Evolutionary conservation across 2,797 vertebrate genomes (phyloP).

Genomic region (Mionectes olivaceus): DNA sequence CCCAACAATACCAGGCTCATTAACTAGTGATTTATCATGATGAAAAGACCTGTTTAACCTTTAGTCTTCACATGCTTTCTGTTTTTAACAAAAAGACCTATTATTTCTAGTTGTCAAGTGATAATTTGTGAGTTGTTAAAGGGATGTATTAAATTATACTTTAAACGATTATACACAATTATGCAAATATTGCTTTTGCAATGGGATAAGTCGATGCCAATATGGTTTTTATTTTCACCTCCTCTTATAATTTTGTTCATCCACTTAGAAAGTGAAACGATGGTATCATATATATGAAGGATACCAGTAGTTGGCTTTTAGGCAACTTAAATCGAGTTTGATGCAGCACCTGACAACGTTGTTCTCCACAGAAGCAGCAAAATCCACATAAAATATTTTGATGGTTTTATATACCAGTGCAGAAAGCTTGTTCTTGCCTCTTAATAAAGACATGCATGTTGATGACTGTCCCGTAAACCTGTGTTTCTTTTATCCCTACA

Average conservation of each 20-base stretch:
- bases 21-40: constrained; percentile 99
- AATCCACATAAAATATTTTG: not conserved
- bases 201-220: not conserved
- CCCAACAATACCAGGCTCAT: constrained; percentile 92
- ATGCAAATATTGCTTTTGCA: constrained; percentile 56
- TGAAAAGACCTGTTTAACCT: constrained; percentile 97
- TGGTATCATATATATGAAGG: not conserved
- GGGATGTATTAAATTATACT: constrained; percentile 81
- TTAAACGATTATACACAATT: constrained; percentile 70
- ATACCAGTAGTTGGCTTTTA: not conserved
- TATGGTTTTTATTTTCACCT: not conserved
- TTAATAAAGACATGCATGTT: not conserved
- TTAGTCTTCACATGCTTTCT: constrained; percentile 85
- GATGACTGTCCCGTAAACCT: not conserved
- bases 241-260: not conserved
- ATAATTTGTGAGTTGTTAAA: constrained; percentile 84
- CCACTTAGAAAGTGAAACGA: not conserved
- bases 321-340: not conserved
- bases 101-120: constrained; percentile 86
- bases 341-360: not conserved
- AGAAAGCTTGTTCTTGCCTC: not conserved
- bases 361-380: not conserved
- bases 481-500: fast-evolving
- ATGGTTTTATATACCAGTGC: not conserved
- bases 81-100: constrained; percentile 82